Base-by-base conservation (phyloP, 2,888 invertebrate genomes). In the Chalcis sispes region DNA sequence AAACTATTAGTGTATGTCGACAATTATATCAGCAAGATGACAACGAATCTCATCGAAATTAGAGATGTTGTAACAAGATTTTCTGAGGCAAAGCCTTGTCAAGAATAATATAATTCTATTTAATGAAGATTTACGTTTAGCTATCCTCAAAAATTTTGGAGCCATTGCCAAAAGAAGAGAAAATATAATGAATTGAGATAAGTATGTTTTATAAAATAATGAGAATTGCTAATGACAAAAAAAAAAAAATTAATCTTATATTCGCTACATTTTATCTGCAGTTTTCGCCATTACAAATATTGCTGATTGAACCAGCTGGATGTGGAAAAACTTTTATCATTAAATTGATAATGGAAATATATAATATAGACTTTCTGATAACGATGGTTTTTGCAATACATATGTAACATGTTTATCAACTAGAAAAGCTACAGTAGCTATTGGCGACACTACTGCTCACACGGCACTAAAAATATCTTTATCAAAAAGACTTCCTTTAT, bases 301-400 rank as follows among this genome's bases (percentile, higher is more conserved):
- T 80, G 61, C 81, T 83, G 7, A 83, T 82, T 20, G 83, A 83
- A 8, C 82, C 83, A 54, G 83, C 84, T 61, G 84, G 84, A 20
- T 79, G 80, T 71, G 84, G 84, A 1, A 85, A 86, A 83, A 82
- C 86, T 18, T 88, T 86, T 67, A 80, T 85, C 13, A 87, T 89
- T 8, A 86, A 86, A 83, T 79, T 85, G 0, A 56, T 89, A 0
- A 88, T 87, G 87, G 89, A 89, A 82, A 89, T 86, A 74, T 88
- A 88, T 65, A 89, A 89, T 73, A 70, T 88, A 40, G 89, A 79
- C 50, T n/a, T n/a, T 80, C 65, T 15, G 25, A 66, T 36, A 72
- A 10, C 70, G 84, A 88, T 83, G 85, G 83, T 10, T 80, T 72
- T 77, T 86, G 82, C 80, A 88, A 89, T 81, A 82, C 87, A 2